Conservation (phyloP, 2,888 invertebrate genomes). For the Hofmannophila pseudospretella region DNA sequence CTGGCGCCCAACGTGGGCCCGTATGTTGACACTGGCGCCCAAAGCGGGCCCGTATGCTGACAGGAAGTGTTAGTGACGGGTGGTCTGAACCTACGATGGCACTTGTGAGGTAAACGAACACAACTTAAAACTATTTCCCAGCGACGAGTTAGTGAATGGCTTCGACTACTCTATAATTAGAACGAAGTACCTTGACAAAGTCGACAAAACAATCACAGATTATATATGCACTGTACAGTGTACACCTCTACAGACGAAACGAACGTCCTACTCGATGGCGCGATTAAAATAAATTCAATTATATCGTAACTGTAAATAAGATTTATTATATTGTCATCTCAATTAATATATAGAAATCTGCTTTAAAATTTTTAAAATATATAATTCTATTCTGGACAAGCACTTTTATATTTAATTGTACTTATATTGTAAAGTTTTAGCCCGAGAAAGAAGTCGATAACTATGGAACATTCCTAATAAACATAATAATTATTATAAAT, state of each 20-base stretch:
- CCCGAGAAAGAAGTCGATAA: constrained; percentile 53
- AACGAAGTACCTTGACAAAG: constrained; percentile 54
- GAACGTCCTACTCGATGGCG: constrained; percentile 29
- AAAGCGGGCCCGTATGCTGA: too few relatives aligned
- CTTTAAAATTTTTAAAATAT: constrained; percentile 66
- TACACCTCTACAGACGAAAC: constrained; percentile 23
- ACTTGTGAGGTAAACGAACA: constrained; percentile 67
- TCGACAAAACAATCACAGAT: constrained; percentile 59
- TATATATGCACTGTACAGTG: constrained; percentile 30
- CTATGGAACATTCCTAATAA: constrained; percentile 46
- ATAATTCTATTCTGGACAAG: constrained; percentile 65
- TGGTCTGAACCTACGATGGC: constrained; percentile 54
- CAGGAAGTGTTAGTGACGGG: too few relatives aligned
- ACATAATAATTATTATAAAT: constrained; percentile 48
- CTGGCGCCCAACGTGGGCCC: too few relatives aligned
- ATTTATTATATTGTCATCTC: constrained; percentile 69
- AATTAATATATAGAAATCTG: constrained; percentile 70
- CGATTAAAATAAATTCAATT: constrained; percentile 43
- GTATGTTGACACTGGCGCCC: too few relatives aligned
- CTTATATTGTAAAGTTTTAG: constrained; percentile 69
- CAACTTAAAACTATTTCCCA: constrained; percentile 48
- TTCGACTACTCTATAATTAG: constrained; percentile 25
- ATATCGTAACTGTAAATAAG: constrained; percentile 67
- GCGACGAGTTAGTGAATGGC: constrained; percentile 11
- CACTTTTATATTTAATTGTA: constrained; percentile 63